phyloP scores from a whole-genome alignment of 2,888 invertebrate species.

The Tenodera sinensis region DNA sequence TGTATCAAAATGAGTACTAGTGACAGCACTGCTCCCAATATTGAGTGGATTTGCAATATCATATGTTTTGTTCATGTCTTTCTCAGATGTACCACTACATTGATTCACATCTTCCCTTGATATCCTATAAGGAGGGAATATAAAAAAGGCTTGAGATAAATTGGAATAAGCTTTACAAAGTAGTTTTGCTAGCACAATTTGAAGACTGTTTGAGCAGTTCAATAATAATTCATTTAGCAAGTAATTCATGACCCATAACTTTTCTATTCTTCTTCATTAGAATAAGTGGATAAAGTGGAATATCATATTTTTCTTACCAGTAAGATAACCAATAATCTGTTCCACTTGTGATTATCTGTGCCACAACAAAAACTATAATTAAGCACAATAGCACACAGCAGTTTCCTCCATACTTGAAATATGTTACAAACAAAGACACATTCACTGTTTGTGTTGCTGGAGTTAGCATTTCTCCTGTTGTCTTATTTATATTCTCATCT shows the following conservation, averaged over 20 bases:
- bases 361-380: conserved; percentile 55
- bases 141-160: background rate
- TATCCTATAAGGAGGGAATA: background rate
- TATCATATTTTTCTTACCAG: conserved; percentile 54
- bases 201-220: no score
- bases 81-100: background rate
- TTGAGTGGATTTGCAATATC: background rate
- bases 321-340: conserved; percentile 74
- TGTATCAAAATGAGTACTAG: background rate
- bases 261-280: background rate
- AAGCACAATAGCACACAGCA: conserved; percentile 51
- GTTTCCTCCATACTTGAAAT: conserved; percentile 53
- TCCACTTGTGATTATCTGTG: conserved; percentile 66
- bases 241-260: background rate
- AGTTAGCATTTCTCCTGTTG: background rate
- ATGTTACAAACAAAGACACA: background rate
- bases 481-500: background rate
- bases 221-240: background rate
- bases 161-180: background rate
- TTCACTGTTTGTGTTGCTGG: background rate
- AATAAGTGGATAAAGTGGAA: background rate
- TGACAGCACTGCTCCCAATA: background rate
- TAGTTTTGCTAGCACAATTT: background rate
- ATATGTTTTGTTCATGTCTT: background rate
- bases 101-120: background rate